phyloP scores from a whole-genome alignment of 2,888 invertebrate genomes.

The Auanema sp. region DNA sequence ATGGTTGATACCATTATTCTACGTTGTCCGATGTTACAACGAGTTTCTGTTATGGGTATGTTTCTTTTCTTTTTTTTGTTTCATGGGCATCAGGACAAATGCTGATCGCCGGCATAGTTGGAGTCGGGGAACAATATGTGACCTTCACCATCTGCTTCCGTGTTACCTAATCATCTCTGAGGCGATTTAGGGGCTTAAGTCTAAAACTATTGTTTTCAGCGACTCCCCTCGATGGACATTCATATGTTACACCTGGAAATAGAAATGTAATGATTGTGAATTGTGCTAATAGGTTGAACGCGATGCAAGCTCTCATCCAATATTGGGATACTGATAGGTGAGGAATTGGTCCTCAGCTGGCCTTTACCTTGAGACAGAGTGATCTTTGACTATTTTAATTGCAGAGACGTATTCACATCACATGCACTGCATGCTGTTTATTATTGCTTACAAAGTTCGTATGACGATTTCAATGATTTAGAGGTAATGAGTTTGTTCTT shows the following conservation, averaged over 20 bases:
- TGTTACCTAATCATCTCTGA: background rate
- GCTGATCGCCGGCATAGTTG: background rate
- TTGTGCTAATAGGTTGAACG: slow-evolving; percentile 30
- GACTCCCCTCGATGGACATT: slow-evolving; percentile 38
- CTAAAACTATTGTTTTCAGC: slow-evolving; percentile 21
- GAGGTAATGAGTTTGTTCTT: slow-evolving; percentile 22
- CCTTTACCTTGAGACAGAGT: no score
- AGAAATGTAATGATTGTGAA: slow-evolving; percentile 29
- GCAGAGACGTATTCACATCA: slow-evolving; percentile 37
- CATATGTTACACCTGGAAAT: slow-evolving; percentile 14
- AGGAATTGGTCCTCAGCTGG: no score
- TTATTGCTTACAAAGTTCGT: slow-evolving; percentile 40
- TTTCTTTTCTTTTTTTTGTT: slow-evolving; percentile 3
- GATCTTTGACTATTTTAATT: no score
- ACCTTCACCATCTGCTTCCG: slow-evolving; percentile 1
- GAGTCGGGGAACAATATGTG: background rate
- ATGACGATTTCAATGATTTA: slow-evolving; percentile 39
- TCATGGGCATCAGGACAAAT: background rate
- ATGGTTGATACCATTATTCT: slow-evolving; percentile 32
- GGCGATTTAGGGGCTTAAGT: background rate
- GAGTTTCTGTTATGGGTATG: slow-evolving; percentile 35
- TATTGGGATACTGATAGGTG: slow-evolving; percentile 37
- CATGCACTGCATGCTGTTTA: slow-evolving; percentile 47
- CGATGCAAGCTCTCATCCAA: slow-evolving; percentile 31
- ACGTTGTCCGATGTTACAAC: slow-evolving; percentile 33